Evolutionary conservation across 1,140 invertebrate genomes (phyloP), one percentile per base, ranked within the genome.

Genomic region (Diorhabda sublineata): DNA sequence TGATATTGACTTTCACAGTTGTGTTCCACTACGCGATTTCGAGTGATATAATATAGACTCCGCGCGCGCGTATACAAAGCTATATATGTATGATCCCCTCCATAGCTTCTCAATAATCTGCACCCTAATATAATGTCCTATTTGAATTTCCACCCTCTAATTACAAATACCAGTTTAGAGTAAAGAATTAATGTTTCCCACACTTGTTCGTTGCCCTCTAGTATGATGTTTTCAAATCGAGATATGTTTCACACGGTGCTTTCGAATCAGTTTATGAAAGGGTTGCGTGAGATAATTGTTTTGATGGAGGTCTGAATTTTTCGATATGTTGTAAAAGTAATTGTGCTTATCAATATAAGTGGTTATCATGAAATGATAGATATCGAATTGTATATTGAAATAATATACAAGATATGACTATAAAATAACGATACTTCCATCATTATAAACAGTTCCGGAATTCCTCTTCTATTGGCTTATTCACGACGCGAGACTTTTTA

Each of bases 151-250:
- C 75, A 75, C 75, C 74, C 75, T 66, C 74, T 71, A 77, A 74
- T 77, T 75, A 75, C 69, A 68, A 70, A 73, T 52, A 75, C 74
- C 73, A 74, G 73, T 68, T 70, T 68, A 11, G 56, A 61, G 60
- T 66, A 70, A 69, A 67, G 66, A 72, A 75, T 74, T 70, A 67
- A 75, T 68, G 59, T 64, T 70, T 75, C 74, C 72, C 75, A 75
- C 73, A 75, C 61, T 75, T 58, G 59, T 58, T 61, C 62, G 62
- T 64, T 64, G 44, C 65, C 44, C 65, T 47, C 43, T 9, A 66
- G 65, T 60, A 66, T 66, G 45, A 66, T 66, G 26, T 66, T 59
- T 64, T 57, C 43, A 64, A 60, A 52, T 42, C 41, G 64, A 56
- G 58, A 70, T 67, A 45, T 8, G 9, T 45, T 63, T 65, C 61